Evolutionary conservation across 1,140 invertebrate genomes (phyloP).

Genomic region (Eurosta solidaginis): DNA sequence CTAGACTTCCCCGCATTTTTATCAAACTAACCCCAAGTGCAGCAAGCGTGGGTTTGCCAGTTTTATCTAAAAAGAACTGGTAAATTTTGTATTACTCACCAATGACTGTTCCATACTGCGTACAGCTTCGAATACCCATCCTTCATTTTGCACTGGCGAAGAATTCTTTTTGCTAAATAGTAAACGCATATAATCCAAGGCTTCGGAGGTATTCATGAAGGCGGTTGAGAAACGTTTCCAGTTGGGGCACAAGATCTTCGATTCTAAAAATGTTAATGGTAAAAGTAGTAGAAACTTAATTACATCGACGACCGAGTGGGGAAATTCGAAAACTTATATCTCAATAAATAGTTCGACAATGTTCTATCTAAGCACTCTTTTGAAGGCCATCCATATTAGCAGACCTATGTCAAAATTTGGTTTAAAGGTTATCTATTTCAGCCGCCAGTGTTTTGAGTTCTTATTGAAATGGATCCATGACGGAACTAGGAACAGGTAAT

Average conservation of each 20-base stretch:
- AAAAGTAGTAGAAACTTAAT: background rate
- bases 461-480: too few relatives aligned
- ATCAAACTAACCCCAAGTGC: too few relatives aligned
- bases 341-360: background rate
- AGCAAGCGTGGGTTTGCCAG: background rate
- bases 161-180: constrained; percentile 48
- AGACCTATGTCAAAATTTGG: too few relatives aligned
- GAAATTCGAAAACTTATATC: background rate
- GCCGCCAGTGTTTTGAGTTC: too few relatives aligned
- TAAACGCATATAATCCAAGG: constrained; percentile 51
- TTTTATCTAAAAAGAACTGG: background rate
- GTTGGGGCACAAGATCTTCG: constrained; percentile 43
- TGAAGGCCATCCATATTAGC: too few relatives aligned
- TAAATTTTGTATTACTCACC: constrained; percentile 25
- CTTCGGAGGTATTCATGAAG: constrained; percentile 48
- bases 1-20: too few relatives aligned
- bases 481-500: too few relatives aligned
- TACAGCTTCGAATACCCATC: constrained; percentile 51
- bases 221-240: constrained; percentile 54
- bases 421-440: too few relatives aligned
- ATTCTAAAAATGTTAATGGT: constrained; percentile 41
- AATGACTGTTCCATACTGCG: constrained; percentile 49
- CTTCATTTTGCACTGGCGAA: constrained; percentile 46
- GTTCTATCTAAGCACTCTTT: background rate
- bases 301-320: too few relatives aligned